Conservation (phyloP, 2,797 vertebrate species). For the Nasua narica region DNA sequence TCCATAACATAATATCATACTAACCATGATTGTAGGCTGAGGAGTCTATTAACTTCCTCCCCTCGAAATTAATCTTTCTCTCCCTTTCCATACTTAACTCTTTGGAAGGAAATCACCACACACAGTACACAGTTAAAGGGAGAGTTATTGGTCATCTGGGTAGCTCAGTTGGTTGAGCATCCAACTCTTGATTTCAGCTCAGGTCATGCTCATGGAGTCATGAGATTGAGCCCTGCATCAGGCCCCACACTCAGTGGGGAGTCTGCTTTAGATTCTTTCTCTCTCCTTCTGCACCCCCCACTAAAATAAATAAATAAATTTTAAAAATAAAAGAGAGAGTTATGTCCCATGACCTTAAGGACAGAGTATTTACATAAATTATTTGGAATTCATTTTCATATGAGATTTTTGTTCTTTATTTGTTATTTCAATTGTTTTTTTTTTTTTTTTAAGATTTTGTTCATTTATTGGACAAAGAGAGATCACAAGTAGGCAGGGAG, state of each 20-base stretch:
- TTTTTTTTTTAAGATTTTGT: too few relatives aligned
- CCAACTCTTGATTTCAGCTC: background rate
- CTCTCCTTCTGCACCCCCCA: background rate
- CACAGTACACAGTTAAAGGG: background rate
- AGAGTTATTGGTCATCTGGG: background rate
- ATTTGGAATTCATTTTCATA: background rate
- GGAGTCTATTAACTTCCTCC: background rate
- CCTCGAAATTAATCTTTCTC: background rate
- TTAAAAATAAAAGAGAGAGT: background rate
- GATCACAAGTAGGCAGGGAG: too few relatives aligned
- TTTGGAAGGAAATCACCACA: background rate
- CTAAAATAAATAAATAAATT: background rate
- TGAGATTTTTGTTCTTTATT: background rate
- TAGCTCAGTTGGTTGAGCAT: background rate
- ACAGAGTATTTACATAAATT: background rate
- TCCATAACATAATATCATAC: background rate
- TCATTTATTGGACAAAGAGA: too few relatives aligned
- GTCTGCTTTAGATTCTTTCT: background rate
- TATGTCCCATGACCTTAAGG: background rate
- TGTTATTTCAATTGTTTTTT: background rate
- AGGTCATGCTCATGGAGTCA: background rate
- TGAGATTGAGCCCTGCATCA: background rate
- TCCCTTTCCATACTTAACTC: background rate
- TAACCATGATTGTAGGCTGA: background rate
- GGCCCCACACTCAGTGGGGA: background rate